Conservation (phyloP, 2,888 invertebrate species). For the Ariolimax columbianus region DNA sequence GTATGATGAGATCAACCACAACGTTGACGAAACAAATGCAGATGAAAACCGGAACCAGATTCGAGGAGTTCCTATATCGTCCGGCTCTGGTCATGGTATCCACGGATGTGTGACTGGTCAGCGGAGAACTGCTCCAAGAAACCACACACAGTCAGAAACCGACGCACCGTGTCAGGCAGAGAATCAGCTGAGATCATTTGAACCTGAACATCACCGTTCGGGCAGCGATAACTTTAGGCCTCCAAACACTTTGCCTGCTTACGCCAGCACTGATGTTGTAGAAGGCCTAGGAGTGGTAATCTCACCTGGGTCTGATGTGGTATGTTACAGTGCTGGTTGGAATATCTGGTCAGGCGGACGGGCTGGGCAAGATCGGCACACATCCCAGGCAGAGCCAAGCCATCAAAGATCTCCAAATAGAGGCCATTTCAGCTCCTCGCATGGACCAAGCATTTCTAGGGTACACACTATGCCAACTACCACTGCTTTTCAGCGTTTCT, state of each 20-base stretch:
- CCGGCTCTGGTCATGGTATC: neutral
- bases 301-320: slow-evolving; percentile 29
- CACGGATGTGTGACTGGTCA: neutral
- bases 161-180: neutral
- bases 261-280: slow-evolving; percentile 48
- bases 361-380: neutral
- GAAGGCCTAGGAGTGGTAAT: slow-evolving; percentile 44
- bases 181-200: neutral
- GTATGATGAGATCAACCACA: slow-evolving; percentile 64
- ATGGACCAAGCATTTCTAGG: neutral
- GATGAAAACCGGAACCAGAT: slow-evolving; percentile 40
- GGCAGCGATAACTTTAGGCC: slow-evolving; percentile 5
- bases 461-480: slow-evolving; percentile 35
- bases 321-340: slow-evolving; percentile 30
- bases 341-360: slow-evolving; percentile 2
- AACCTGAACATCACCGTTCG: neutral
- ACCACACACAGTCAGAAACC: neutral
- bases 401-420: neutral
- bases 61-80: neutral
- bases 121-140: neutral
- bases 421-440: neutral
- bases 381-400: neutral
- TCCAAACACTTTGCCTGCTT: slow-evolving; percentile 33
- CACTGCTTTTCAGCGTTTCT: slow-evolving; percentile 51
- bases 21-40: neutral